A percentile compares a stretch with the other conserved stretches of the same genome.
These are phyloP conservation scores for Lasioglossum lativentre DNA, from an alignment of 2,888 invertebrate species.

Conservation along the genomic window DNA sequence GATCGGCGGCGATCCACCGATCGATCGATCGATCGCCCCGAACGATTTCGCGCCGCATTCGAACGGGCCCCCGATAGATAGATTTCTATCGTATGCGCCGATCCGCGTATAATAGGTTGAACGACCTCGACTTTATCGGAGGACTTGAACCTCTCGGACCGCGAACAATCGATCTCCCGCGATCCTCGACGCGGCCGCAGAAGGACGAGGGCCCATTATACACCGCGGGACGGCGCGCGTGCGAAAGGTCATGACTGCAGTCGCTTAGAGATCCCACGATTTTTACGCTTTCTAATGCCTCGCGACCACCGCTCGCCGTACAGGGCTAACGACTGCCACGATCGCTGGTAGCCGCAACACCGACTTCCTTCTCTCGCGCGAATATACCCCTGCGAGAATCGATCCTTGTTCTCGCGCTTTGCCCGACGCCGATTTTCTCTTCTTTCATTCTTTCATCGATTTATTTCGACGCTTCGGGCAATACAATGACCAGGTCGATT, in stretches of 20 bases:
- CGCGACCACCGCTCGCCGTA: conserved; percentile 51
- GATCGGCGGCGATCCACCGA: conserved; percentile 52
- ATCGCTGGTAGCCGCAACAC: conserved; percentile 40
- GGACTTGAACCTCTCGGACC: conserved; percentile 68
- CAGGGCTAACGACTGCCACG: conserved; percentile 70
- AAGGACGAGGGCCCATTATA: conserved; percentile 68
- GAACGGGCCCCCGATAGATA: conserved; percentile 30
- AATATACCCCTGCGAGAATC: not conserved
- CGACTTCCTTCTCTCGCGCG: not conserved
- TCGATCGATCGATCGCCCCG: conserved; percentile 46
- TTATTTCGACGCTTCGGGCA: not conserved
- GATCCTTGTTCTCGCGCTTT: not conserved
- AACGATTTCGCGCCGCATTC: conserved; percentile 48
- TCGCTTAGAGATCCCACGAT: conserved; percentile 59
- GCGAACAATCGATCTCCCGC: conserved; percentile 73
- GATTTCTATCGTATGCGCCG: conserved; percentile 72
- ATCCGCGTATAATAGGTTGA: conserved; percentile 73
- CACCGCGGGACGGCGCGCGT: conserved; percentile 67
- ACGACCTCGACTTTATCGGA: conserved; percentile 74
- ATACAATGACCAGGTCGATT: not conserved
- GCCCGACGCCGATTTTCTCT: not conserved
- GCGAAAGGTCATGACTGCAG: conserved; percentile 73
- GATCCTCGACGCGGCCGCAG: conserved; percentile 61
- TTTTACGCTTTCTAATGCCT: conserved; percentile 73
- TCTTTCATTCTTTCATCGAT: not conserved